A percentile compares a stretch with the other conserved stretches of the same genome.
Conservation (phyloP, 2,113 vertebrate genomes). For the Rissa tridactyla region DNA sequence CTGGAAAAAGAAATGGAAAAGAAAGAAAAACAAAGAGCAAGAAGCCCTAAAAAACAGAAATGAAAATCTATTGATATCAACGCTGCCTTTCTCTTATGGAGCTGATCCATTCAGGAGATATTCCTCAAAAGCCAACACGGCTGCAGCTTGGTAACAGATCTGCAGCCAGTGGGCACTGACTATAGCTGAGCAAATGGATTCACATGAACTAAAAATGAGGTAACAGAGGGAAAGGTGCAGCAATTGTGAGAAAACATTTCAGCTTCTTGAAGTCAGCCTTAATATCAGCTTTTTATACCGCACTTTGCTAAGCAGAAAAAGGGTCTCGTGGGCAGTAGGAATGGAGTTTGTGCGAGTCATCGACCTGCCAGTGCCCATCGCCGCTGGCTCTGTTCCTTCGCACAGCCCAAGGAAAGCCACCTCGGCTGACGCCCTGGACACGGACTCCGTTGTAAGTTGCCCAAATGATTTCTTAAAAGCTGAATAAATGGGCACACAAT, state of each 20-base stretch:
- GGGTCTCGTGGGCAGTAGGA: accelerated
- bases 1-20: not conserved
- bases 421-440: accelerated
- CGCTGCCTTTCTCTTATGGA: not conserved
- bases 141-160: not conserved
- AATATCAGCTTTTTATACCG: not conserved
- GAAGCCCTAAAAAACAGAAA: not conserved
- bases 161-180: not conserved
- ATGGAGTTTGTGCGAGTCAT: accelerated
- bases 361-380: accelerated
- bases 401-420: not conserved
- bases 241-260: not conserved
- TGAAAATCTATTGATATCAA: not conserved
- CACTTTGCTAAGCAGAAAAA: not conserved
- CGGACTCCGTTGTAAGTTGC: accelerated
- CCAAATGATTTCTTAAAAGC: not conserved
- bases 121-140: not conserved
- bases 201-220: not conserved
- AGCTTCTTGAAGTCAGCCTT: not conserved
- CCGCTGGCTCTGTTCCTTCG: accelerated
- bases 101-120: not conserved
- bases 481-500: not conserved
- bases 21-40: not conserved
- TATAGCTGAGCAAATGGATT: not conserved
- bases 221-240: not conserved